Evolutionary conservation across 2,113 vertebrate genomes (phyloP).

Genomic region (Ptychochromis oligacanthus): DNA sequence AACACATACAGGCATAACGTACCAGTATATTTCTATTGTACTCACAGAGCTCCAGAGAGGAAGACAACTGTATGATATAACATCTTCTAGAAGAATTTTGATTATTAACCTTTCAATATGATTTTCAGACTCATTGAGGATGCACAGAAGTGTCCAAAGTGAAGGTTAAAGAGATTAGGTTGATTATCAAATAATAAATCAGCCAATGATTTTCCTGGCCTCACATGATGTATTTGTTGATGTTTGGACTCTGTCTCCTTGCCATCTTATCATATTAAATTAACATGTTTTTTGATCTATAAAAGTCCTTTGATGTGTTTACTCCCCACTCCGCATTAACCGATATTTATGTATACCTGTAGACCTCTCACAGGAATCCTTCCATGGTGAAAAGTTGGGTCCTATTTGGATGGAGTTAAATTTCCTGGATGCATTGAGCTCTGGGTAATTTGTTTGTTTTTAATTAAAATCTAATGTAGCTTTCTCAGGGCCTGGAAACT

Average conservation of each 20-base stretch:
- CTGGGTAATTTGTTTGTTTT: slow-evolving; percentile 79
- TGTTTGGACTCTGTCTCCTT: slow-evolving; percentile 33
- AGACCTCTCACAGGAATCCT: slow-evolving; percentile 37
- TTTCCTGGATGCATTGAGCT: slow-evolving; percentile 69
- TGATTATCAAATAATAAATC: slow-evolving; percentile 74
- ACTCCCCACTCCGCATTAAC: slow-evolving; percentile 14
- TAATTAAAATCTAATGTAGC: slow-evolving; percentile 80
- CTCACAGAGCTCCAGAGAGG: background rate
- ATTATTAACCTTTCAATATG: slow-evolving; percentile 52
- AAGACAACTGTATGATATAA: background rate
- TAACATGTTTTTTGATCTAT: slow-evolving; percentile 36
- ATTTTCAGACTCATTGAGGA: slow-evolving; percentile 62
- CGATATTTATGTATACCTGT: slow-evolving; percentile 43
- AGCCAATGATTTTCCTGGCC: slow-evolving; percentile 53
- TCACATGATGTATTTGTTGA: slow-evolving; percentile 52
- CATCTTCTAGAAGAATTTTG: background rate
- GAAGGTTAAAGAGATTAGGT: slow-evolving; percentile 73
- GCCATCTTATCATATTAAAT: slow-evolving; percentile 22
- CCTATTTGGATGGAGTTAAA: slow-evolving; percentile 62
- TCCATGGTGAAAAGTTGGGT: slow-evolving; percentile 59
- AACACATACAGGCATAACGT: slow-evolving; percentile 56
- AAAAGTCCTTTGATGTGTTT: slow-evolving; percentile 38
- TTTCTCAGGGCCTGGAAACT: slow-evolving; percentile 71
- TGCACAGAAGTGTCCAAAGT: slow-evolving; percentile 51
- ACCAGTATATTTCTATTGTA: background rate